These are phyloP conservation scores for Macrosoma leucophasiata DNA, from an alignment of 2,888 invertebrate genomes.

Conservation along the genomic window DNA sequence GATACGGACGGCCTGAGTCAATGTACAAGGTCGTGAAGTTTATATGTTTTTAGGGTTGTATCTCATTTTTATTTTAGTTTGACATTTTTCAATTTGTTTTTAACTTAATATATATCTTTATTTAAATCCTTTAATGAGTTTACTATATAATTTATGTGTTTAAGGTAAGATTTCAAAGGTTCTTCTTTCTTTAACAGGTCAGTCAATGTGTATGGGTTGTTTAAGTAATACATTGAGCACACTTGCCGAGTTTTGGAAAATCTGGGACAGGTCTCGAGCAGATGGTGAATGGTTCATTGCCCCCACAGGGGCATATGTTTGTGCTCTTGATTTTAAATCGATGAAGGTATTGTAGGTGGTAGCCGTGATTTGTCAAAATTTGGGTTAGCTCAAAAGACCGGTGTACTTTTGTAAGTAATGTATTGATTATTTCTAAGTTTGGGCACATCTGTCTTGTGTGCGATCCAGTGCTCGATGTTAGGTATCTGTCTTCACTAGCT, in stretches of 20 bases:
- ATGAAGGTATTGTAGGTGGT: constrained; percentile 4
- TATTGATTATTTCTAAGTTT: not conserved
- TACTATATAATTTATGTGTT: too few relatives aligned
- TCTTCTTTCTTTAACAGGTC: too few relatives aligned
- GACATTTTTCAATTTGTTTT: too few relatives aligned
- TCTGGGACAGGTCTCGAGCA: constrained; percentile 3
- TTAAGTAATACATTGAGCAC: too few relatives aligned
- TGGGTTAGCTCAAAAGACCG: constrained; percentile 4
- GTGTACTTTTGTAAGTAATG: not conserved
- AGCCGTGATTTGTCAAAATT: constrained; percentile 3
- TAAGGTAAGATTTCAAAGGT: too few relatives aligned
- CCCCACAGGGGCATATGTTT: constrained; percentile 9
- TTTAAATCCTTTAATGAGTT: too few relatives aligned
- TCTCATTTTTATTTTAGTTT: too few relatives aligned
- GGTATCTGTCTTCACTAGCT: not conserved
- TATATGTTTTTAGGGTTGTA: too few relatives aligned
- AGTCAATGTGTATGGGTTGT: too few relatives aligned
- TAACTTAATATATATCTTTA: too few relatives aligned
- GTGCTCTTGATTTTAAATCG: constrained; percentile 6
- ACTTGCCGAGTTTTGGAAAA: not conserved
- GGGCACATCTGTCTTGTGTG: constrained; percentile 1
- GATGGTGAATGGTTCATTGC: not conserved
- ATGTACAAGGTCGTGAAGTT: too few relatives aligned
- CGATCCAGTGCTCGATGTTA: not conserved
- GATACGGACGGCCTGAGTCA: too few relatives aligned